Percentiles rank a stretch among this genome's conserved stretches.
phyloP scores from a whole-genome alignment of 2,113 vertebrate species.

The Nibea coibor region DNA sequence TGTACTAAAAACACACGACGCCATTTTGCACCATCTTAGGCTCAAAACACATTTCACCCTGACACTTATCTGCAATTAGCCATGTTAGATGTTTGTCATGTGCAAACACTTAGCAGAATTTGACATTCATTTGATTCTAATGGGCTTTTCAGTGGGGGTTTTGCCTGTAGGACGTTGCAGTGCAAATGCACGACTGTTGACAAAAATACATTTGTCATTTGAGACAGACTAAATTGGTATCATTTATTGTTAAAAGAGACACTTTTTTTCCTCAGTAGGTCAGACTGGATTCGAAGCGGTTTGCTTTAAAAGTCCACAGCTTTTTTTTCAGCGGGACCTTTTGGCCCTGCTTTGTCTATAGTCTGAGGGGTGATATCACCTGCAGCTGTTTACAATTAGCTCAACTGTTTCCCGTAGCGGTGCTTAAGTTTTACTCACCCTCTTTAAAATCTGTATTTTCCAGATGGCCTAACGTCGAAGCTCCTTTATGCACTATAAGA shows the following conservation, averaged over 20 bases:
- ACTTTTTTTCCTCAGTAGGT: constrained; percentile 24
- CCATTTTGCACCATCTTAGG: constrained; percentile 54
- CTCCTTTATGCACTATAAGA: constrained; percentile 12
- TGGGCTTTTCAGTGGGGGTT: constrained; percentile 62
- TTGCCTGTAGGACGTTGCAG: constrained; percentile 53
- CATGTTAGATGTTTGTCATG: constrained; percentile 64
- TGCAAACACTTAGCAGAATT: constrained; percentile 64
- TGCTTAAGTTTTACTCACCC: constrained; percentile 62
- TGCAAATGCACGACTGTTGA: constrained; percentile 35
- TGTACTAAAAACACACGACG: constrained; percentile 19
- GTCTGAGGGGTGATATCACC: constrained; percentile 71
- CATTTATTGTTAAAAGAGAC: constrained; percentile 57
- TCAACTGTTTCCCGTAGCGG: constrained; percentile 50
- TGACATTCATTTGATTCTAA: constrained; percentile 70
- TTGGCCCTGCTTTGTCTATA: constrained; percentile 31
- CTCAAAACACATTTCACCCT: constrained; percentile 50
- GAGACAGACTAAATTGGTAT: constrained; percentile 42
- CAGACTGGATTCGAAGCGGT: neutral
- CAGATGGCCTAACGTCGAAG: constrained; percentile 58
- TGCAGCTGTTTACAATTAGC: constrained; percentile 77
- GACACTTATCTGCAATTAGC: constrained; percentile 67
- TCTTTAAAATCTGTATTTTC: constrained; percentile 64
- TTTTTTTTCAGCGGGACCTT: constrained; percentile 40
- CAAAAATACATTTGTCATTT: constrained; percentile 46
- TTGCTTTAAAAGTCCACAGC: constrained; percentile 36